phyloP scores from a whole-genome alignment of 2,797 vertebrate species.

The Pelochelys cantorii region DNA sequence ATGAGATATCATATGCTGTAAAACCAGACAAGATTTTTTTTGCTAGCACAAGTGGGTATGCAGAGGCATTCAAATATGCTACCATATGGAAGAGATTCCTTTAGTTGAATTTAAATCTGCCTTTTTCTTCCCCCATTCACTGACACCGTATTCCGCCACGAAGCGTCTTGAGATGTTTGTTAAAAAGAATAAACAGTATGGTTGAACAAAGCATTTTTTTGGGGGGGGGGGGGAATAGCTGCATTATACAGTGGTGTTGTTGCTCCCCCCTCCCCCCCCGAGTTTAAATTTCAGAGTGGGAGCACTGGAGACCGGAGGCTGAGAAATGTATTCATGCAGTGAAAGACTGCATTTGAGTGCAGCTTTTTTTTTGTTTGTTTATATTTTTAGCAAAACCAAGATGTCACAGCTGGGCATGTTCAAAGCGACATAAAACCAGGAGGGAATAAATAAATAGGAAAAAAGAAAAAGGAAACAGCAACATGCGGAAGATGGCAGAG shows the following conservation, averaged over 20 bases:
- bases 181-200: constrained; percentile 41
- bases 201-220: constrained; percentile 32
- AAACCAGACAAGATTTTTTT: constrained; percentile 68
- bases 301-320: neutral
- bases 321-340: constrained; percentile 56
- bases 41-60: constrained; percentile 64
- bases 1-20: constrained; percentile 76
- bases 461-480: constrained; percentile 54
- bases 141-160: neutral
- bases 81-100: constrained; percentile 11
- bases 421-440: constrained; percentile 74
- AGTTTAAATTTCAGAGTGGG: constrained; percentile 59
- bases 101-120: constrained; percentile 53
- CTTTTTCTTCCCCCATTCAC: constrained; percentile 31
- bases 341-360: constrained; percentile 53
- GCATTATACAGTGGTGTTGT: neutral
- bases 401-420: constrained; percentile 74
- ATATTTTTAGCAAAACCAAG: constrained; percentile 70
- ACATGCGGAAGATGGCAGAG: neutral
- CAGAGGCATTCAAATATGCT: constrained; percentile 44
- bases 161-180: constrained; percentile 43
- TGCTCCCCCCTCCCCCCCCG: neutral
- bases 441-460: constrained; percentile 69
- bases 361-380: constrained; percentile 53
- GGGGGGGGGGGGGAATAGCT: neutral